These are phyloP conservation scores for Mystacides longicornis DNA, from an alignment of 2,888 invertebrate genomes.

Conservation along the genomic window DNA sequence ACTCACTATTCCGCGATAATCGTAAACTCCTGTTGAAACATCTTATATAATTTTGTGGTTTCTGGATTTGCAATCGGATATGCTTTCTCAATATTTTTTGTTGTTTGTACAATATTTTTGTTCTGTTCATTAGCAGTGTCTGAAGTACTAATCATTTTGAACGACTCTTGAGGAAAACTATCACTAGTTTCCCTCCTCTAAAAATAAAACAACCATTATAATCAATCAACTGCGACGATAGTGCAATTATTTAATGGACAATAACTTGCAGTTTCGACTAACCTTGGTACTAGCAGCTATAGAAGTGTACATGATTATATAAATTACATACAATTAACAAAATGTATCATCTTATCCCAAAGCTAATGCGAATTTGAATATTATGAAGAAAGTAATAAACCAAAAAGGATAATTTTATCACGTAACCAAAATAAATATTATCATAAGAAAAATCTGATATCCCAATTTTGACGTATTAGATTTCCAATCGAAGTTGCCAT, in stretches of 20 bases:
- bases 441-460: neutral
- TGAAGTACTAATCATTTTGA: slow-evolving; percentile 11
- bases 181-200: slow-evolving; percentile 15
- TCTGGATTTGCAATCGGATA: slow-evolving; percentile 10
- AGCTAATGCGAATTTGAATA: neutral
- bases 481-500: neutral
- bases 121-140: slow-evolving; percentile 12
- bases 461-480: neutral
- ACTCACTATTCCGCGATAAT: slow-evolving; percentile 90
- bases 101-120: neutral
- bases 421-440: neutral
- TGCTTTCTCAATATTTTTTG: slow-evolving; percentile 9
- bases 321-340: neutral
- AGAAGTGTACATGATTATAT: slow-evolving; percentile 17
- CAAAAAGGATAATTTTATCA: neutral
- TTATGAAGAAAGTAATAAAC: neutral
- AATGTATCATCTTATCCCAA: neutral
- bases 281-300: slow-evolving; percentile 22
- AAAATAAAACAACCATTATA: slow-evolving; percentile 2
- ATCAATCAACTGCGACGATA: neutral
- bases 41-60: slow-evolving; percentile 28
- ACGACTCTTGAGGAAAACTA: slow-evolving; percentile 15
- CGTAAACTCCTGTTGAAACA: slow-evolving; percentile 81
- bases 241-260: neutral
- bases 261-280: slow-evolving; percentile 1